phyloP scores from a whole-genome alignment of 2,888 invertebrate genomes.

The Hydrotaea diabolus region DNA sequence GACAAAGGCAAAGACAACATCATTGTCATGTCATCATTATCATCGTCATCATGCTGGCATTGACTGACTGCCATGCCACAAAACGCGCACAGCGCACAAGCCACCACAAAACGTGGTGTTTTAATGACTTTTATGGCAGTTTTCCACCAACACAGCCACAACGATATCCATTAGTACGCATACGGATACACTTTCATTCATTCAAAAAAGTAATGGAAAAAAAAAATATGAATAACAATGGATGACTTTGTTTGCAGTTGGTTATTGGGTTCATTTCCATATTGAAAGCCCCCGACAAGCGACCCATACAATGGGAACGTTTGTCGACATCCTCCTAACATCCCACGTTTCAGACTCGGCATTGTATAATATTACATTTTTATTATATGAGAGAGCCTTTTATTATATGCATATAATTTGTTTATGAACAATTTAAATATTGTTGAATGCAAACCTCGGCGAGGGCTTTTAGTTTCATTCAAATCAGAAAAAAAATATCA shows the following conservation, averaged over 20 bases:
- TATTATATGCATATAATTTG: constrained; percentile 61
- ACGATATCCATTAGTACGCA: constrained; percentile 14
- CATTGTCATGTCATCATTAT: constrained; percentile 14
- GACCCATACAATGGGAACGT: constrained; percentile 4
- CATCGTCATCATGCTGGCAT: too few species aligned
- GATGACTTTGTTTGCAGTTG: constrained; percentile 28
- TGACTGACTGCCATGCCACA: too few species aligned
- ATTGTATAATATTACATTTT: neutral
- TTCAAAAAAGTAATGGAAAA: neutral
- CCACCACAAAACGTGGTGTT: constrained; percentile 49
- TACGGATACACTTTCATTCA: constrained; percentile 4
- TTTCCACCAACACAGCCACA: neutral
- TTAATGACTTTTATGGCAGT: constrained; percentile 52
- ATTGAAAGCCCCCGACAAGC: neutral
- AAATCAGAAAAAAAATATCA: constrained; percentile 10
- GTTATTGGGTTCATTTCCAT: constrained; percentile 38
- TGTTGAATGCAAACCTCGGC: neutral
- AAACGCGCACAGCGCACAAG: neutral
- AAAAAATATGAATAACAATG: constrained; percentile 18
- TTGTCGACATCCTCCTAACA: neutral
- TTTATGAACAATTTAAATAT: constrained; percentile 52
- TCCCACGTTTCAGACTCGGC: neutral
- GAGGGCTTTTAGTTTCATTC: constrained; percentile 16
- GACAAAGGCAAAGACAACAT: neutral
- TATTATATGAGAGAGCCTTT: neutral